Evolutionary conservation across 2,888 invertebrate species (phyloP).

Genomic region (Dryomyza anilis): DNA sequence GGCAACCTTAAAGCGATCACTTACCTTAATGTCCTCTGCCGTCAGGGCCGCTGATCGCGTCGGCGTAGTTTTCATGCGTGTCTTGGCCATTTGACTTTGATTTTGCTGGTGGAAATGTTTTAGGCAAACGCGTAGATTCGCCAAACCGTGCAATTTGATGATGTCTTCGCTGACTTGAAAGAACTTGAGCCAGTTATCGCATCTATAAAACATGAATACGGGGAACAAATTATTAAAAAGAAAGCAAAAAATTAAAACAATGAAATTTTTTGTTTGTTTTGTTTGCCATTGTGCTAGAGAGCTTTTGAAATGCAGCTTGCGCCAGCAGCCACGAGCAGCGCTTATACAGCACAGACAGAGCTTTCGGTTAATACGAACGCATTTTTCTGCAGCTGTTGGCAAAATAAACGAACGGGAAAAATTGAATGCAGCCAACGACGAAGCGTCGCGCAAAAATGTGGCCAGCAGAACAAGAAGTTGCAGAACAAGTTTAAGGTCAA

Average conservation of each 20-base stretch:
- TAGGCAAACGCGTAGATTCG: slow-evolving; percentile 40
- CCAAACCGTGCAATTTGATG: slow-evolving; percentile 15
- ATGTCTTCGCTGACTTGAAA: slow-evolving; percentile 47
- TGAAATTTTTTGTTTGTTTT: too few species aligned
- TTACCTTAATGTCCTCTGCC: slow-evolving; percentile 25
- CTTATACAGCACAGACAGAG: not conserved
- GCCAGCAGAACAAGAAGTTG: slow-evolving; percentile 36
- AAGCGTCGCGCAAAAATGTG: not conserved
- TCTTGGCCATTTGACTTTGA: slow-evolving; percentile 51
- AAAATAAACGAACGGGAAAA: not conserved
- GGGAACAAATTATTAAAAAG: not conserved
- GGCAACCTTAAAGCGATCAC: too few species aligned
- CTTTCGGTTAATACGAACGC: not conserved
- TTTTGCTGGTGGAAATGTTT: slow-evolving; percentile 45
- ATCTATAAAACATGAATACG: slow-evolving; percentile 42
- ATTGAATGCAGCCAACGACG: not conserved
- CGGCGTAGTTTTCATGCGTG: slow-evolving; percentile 55
- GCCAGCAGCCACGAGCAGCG: not conserved
- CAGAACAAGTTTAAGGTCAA: slow-evolving; percentile 46
- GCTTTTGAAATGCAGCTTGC: not conserved
- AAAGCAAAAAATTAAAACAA: not conserved
- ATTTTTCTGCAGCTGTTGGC: slow-evolving; percentile 17
- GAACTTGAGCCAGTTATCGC: slow-evolving; percentile 50
- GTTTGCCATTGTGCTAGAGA: too few species aligned
- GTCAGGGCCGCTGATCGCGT: slow-evolving; percentile 45